Percentiles rank a stretch among this genome's conserved stretches.
These are phyloP conservation scores for Corticium candelabrum DNA, from an alignment of 37 sponge, comb jelly and placozoan species.

Conservation along the genomic window DNA sequence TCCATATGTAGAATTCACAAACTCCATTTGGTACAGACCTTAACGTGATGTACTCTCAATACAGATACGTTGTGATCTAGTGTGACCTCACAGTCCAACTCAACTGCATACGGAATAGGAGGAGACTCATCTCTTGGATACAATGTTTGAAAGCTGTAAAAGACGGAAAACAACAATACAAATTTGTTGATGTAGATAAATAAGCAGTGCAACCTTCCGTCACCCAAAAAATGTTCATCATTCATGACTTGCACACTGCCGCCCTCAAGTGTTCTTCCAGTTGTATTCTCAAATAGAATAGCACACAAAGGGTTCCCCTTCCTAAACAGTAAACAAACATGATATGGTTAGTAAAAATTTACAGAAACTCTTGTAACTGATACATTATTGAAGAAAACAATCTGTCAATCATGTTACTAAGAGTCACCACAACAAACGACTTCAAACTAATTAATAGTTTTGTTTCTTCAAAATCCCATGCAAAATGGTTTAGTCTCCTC, in stretches of 20 bases:
- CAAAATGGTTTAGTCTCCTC: too few species aligned
- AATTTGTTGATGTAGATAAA: background rate
- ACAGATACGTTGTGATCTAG: conserved; percentile 14
- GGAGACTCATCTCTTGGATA: conserved; percentile 76
- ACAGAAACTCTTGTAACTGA: too few species aligned
- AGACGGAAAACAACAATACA: background rate
- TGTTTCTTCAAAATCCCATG: too few species aligned
- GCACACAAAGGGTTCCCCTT: conserved; percentile 75
- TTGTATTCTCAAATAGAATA: conserved; percentile 78
- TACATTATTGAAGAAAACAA: too few species aligned
- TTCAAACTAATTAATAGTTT: too few species aligned
- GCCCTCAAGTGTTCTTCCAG: conserved; percentile 76
- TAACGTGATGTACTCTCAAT: background rate
- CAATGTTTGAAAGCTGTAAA: conserved; percentile 41
- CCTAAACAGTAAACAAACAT: conserved; percentile 10
- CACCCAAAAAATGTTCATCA: background rate
- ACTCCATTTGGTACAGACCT: too few species aligned
- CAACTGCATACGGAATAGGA: conserved; percentile 79
- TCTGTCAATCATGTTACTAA: too few species aligned
- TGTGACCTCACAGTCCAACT: conserved; percentile 65
- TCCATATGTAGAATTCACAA: too few species aligned
- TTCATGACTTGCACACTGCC: conserved; percentile 48
- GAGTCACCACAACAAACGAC: too few species aligned
- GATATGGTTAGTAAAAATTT: too few species aligned
- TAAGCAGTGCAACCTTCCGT: background rate